Base-by-base conservation (phyloP, 1,140 invertebrate genomes). In the Rhynchophorus ferrugineus region DNA sequence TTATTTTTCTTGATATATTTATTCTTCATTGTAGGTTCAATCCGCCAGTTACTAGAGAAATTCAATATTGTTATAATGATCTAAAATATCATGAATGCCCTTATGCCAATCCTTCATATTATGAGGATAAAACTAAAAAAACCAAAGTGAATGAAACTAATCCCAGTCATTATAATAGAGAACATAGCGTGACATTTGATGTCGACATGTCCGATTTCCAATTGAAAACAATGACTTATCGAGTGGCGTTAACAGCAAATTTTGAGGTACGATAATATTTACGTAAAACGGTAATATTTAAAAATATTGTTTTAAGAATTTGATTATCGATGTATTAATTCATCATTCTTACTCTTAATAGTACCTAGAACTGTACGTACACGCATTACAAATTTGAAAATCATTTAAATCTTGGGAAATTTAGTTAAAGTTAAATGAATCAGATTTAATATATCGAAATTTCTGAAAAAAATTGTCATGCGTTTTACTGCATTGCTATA, bases 201-300 rank as follows among this genome's bases (percentile, higher is more conserved):
- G 66, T 70, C 0, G 61, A 68, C 49, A 61, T 69, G 61, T 52
- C 56, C 22, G 66, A 64, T 46, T 62, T 61, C 38, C 63, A 65
- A 37, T 58, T 56, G 6, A 69, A 69, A 54, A 43, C 65, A 16
- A 64, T 69, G 64, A 69, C 67, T 3, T 69, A 69, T 38, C 48
- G 68, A 9, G 62, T 62, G 9, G 57, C 64, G 16, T 50, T 65
- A 3, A 54, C 54, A 29, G 58, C 61, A 38, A 63, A 58, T 38
- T 20, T 29, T 19, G 50, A 52, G 50, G 50, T 52, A 18, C 44
- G 37, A 6, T 29, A n/a, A n/a, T n/a, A n/a, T n/a, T n/a, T n/a
- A n/a, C n/a, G n/a, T n/a, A n/a, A n/a, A n/a, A n/a, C n/a, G n/a
- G n/a, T n/a, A n/a, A n/a, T n/a, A n/a, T n/a, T n/a, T n/a, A n/a